These are phyloP conservation scores for Mastacembelus armatus DNA, from an alignment of 2,797 vertebrate genomes.

Conservation along the genomic window DNA sequence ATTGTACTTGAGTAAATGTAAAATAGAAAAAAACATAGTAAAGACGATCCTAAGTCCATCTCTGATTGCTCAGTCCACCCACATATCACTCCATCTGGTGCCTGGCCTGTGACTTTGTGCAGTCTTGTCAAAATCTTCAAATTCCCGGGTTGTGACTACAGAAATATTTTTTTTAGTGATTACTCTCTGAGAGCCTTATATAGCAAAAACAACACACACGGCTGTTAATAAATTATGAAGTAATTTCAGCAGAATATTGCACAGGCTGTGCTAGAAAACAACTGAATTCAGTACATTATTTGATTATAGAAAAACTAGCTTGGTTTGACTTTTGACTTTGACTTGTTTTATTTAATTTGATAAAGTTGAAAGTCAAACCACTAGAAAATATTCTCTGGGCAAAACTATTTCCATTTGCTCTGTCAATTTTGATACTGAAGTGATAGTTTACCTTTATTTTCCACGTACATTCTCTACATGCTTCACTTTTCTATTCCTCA, in stretches of 20 bases:
- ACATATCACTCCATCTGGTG: constrained; percentile 48
- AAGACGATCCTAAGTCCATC: constrained; percentile 42
- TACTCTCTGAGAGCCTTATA: constrained; percentile 50
- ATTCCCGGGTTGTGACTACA: constrained; percentile 68
- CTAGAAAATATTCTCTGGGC: constrained; percentile 25
- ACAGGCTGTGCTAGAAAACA: constrained; percentile 1
- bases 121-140: constrained; percentile 49
- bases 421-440: constrained; percentile 39
- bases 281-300: no score
- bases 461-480: constrained; percentile 20
- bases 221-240: constrained; percentile 17
- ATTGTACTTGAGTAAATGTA: no score
- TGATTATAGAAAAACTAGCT: neutral
- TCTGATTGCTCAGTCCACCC: constrained; percentile 61
- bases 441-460: constrained; percentile 35
- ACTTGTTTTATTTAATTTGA: constrained; percentile 13
- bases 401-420: constrained; percentile 34
- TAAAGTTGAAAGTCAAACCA: constrained; percentile 28
- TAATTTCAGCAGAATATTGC: neutral
- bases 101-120: constrained; percentile 53
- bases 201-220: constrained; percentile 54
- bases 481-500: constrained; percentile 48
- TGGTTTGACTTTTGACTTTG: constrained; percentile 20
- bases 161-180: constrained; percentile 47
- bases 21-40: no score